Base-by-base conservation (phyloP, 2,113 vertebrate genomes). In the Strix aluco region DNA sequence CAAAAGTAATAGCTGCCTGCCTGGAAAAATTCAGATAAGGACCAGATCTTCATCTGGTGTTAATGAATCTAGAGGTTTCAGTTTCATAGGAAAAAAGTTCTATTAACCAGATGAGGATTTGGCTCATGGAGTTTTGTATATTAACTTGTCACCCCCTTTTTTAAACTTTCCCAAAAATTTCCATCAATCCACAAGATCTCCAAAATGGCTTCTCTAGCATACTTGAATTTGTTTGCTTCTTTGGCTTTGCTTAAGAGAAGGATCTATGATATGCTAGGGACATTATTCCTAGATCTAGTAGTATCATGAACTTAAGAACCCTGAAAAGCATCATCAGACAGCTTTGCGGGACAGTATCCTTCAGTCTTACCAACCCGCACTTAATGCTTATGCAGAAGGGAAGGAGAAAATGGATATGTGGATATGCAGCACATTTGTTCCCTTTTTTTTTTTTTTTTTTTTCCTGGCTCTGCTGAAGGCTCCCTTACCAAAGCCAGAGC, bases 31-130 rank as follows among this genome's bases (percentile, higher is more conserved):
- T 91, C 92, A 95, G 89, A 92, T 78, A 95, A 80, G 86, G 95
- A 96, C 61, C 96, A 96, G 94, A 94, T 92, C 63, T 92, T 96
- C 92, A 91, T 94, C 70, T 96, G 95, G 61, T 94, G 94, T 91
- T 94, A 97, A 97, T 95, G 92, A 91, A 84, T 59, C 30, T 75
- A 69, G 83, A 72, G 62, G 70, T 90, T 94, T 95, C 63, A 77
- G 44, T 94, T 97, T 94, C 94, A 80, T 13, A 71, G 83, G 52
- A 46, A 90, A 77, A 52, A 78, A 47, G 20, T 86, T 90, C 85
- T 87, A 89, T 89, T 94, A 94, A 94, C 77, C 88, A 95, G 92
- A 95, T 77, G 94, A 96, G 86, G 65, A 82, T 62, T 95, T 96
- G 86, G 81, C 91, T 89, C 36, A 46, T 46, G n/a, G 65, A 86